phyloP scores from a whole-genome alignment of 1,140 invertebrate species.

The Pantala flavescens region DNA sequence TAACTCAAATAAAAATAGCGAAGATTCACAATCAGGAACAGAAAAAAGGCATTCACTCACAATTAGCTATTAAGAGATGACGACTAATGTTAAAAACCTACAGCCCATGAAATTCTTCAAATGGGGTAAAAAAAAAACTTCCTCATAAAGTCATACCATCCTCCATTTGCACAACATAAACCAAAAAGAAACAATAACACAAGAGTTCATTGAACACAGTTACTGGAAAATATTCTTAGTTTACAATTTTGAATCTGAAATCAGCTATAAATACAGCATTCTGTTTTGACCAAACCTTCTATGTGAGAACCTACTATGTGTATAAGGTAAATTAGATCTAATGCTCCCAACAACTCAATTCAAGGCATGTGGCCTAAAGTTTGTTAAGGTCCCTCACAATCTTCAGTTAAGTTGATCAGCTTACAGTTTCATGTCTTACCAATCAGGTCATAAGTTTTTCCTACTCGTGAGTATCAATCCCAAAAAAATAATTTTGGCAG shows the following conservation, averaged over 20 bases:
- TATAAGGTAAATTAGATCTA: background rate
- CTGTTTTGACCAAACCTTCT: too few species aligned
- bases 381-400: background rate
- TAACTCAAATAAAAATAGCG: background rate
- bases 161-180: background rate
- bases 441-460: background rate
- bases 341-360: background rate
- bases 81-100: background rate
- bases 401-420: background rate
- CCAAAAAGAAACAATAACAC: background rate
- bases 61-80: background rate
- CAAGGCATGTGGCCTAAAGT: background rate
- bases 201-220: too few species aligned
- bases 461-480: background rate
- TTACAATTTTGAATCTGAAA: too few species aligned
- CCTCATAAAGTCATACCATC: background rate
- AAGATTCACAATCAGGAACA: background rate
- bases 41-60: background rate
- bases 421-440: background rate
- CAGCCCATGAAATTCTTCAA: background rate
- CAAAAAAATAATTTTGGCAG: slow-evolving; percentile 6
- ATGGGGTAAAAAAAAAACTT: too few species aligned
- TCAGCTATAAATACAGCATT: too few species aligned
- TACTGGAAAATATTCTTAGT: too few species aligned
- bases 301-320: background rate